phyloP scores from a whole-genome alignment of 2,888 invertebrate genomes.

The Drosophila recens region DNA sequence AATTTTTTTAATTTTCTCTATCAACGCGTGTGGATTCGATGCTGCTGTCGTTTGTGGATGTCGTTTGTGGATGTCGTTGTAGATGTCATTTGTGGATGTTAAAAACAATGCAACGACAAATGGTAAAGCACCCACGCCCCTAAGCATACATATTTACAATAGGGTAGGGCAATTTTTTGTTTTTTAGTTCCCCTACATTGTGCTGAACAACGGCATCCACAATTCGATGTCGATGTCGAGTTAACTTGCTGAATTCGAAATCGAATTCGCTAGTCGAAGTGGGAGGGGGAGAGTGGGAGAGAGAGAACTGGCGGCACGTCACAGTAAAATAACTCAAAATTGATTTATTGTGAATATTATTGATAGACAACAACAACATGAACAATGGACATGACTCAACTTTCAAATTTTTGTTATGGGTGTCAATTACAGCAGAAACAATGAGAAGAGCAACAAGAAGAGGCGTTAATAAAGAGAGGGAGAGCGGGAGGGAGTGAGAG shows the following conservation, averaged over 20 bases:
- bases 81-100: constrained; percentile 5
- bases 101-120: constrained; percentile 21
- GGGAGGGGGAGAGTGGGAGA: not conserved
- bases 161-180: constrained; percentile 50
- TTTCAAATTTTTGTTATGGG: constrained; percentile 80
- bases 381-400: constrained; percentile 71
- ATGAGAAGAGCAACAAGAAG: constrained; percentile 46
- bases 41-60: constrained; percentile 19
- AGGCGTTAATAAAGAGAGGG: not conserved
- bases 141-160: constrained; percentile 9
- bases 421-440: constrained; percentile 79
- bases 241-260: constrained; percentile 61
- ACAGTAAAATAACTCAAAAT: constrained; percentile 76
- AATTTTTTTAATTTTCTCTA: constrained; percentile 77
- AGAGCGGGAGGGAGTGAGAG: not conserved
- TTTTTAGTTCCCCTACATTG: constrained; percentile 1
- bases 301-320: constrained; percentile 59
- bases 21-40: constrained; percentile 47
- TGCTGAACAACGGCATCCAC: constrained; percentile 10
- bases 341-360: constrained; percentile 77
- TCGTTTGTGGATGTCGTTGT: constrained; percentile 5
- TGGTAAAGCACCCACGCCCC: constrained; percentile 37
- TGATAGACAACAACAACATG: constrained; percentile 63
- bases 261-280: constrained; percentile 45
- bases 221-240: constrained; percentile 16